Base-by-base conservation (phyloP, 2,797 vertebrate species). In the Pipistrellus nathusii region DNA sequence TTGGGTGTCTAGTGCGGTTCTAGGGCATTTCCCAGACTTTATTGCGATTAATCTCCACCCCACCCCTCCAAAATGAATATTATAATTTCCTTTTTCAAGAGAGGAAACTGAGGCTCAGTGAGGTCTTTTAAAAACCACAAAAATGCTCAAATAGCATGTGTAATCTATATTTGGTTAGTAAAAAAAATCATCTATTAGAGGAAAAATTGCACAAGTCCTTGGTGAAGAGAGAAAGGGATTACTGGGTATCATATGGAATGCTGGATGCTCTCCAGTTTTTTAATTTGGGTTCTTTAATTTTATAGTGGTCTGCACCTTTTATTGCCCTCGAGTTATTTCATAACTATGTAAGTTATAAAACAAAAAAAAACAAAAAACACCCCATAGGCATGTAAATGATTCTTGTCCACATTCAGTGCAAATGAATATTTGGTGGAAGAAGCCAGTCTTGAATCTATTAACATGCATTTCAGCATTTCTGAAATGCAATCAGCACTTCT, bases 51-150 rank as follows among this genome's bases (percentile, higher is more conserved):
- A 68, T 78, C 38, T 87, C 90, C 46, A 76, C 25, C 1, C 7
- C 17, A 51, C 35, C 35, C 38, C 38, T 81, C 21, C 32, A 84
- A 72, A 80, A 38, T 23, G 46, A 85, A 64, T 62, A 68, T 66
- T 84, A 55, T 12, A 48, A 68, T 59, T 94, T 94, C 64, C 30
- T 48, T 15, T 85, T 64, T 71, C 32, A 48, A 86, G 38, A 46
- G 21, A 85, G 66, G 85, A 95, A 68, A 80, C 53, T 78, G 55
- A 94, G 85, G 86, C 86, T 89, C 66, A 81, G 20, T 18, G 68
- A 84, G 78, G 17, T 27, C 71, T 85, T 80, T 66, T 57, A 88
- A 41, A 87, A 90, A 44, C 51, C 35, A 57, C 44, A 59, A 46
- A 90, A 82, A 85, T 51, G 59, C 18, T 68, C 41, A 46, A 21